These are phyloP conservation scores for Tragulus kanchil DNA, from an alignment of 2,113 vertebrate genomes.

Conservation along the genomic window DNA sequence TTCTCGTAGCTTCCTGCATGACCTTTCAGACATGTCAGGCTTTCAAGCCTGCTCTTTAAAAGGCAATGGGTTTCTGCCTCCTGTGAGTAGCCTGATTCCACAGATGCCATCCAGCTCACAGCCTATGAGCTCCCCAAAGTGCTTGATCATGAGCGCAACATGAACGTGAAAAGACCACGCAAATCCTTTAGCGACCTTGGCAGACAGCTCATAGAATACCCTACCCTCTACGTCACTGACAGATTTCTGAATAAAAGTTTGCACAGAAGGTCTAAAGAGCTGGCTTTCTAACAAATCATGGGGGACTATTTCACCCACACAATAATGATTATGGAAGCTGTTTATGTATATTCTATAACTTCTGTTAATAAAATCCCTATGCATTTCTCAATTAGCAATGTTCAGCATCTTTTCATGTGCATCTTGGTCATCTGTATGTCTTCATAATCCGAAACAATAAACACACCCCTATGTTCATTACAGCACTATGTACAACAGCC, in stretches of 20 bases:
- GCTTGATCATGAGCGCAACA: fast-evolving
- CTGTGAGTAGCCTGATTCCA: not conserved
- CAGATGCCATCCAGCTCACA: not conserved
- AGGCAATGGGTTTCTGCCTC: not conserved
- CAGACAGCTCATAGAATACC: not conserved
- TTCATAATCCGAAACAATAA: not conserved
- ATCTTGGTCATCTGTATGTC: not conserved
- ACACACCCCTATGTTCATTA: not conserved
- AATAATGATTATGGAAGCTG: not conserved
- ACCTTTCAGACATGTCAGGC: not conserved
- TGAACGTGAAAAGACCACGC: not conserved
- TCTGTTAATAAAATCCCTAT: not conserved
- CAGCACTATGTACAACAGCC: not conserved
- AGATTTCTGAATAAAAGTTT: not conserved
- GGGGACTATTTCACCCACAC: not conserved
- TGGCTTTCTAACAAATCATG: not conserved
- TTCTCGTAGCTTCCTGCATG: not conserved
- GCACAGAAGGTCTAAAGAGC: not conserved
- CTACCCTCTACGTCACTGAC: not conserved
- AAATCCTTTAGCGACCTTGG: not conserved
- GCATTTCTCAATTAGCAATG: not conserved
- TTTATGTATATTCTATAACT: not conserved
- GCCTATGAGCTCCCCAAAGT: not conserved
- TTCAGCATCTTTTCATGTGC: not conserved
- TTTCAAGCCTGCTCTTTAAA: not conserved